These are phyloP conservation scores for Neoarius graeffei DNA, from an alignment of 2,113 vertebrate species.

Conservation along the genomic window DNA sequence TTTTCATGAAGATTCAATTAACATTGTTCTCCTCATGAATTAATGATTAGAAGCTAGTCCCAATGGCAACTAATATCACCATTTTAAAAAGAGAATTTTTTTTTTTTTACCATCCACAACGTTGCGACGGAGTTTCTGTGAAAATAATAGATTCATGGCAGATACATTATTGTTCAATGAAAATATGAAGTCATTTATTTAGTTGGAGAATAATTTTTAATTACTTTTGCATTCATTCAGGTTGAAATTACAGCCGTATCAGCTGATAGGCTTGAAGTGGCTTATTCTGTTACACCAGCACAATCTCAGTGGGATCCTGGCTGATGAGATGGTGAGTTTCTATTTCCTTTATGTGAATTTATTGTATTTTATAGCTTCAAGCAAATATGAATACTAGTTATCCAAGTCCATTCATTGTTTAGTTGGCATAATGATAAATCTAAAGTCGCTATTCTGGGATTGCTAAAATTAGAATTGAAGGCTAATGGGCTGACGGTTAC, in stretches of 20 bases:
- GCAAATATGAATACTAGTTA: neutral
- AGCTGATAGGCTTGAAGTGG: slow-evolving; percentile 96
- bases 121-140: neutral
- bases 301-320: slow-evolving; percentile 90
- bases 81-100: neutral
- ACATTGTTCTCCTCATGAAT: neutral
- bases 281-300: slow-evolving; percentile 89
- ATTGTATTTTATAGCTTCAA: neutral
- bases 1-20: neutral
- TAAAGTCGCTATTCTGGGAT: neutral
- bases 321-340: slow-evolving; percentile 94
- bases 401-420: neutral
- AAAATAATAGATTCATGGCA: neutral
- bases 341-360: neutral
- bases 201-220: neutral
- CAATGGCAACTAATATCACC: neutral
- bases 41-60: neutral
- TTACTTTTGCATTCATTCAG: slow-evolving; percentile 64
- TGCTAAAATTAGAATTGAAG: neutral
- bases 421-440: neutral
- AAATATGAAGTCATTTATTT: neutral
- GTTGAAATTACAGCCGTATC: slow-evolving; percentile 88
- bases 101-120: neutral
- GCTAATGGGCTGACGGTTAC: neutral
- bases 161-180: neutral